phyloP scores from a whole-genome alignment of 2,797 vertebrate genomes.

The Lepilemur septentrionalis region DNA sequence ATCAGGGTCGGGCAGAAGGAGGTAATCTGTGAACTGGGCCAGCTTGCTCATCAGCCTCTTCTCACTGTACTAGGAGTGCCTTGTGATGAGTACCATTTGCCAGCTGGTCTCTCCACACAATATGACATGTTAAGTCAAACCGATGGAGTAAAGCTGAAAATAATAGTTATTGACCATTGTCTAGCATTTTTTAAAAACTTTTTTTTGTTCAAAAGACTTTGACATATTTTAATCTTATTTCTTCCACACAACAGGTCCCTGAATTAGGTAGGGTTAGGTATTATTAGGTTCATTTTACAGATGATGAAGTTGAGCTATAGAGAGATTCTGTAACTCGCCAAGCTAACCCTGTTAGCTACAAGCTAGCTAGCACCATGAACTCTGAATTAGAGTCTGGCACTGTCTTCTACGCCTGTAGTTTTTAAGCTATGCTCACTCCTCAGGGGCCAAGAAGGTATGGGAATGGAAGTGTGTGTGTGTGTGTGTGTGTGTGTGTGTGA shows the following conservation, averaged over 20 bases:
- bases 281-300: constrained; percentile 18
- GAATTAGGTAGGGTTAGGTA: neutral
- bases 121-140: constrained; percentile 22
- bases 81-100: neutral
- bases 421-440: neutral
- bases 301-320: neutral
- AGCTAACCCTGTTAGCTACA: neutral
- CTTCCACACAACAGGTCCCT: neutral
- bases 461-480: neutral
- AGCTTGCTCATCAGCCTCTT: neutral
- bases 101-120: constrained; percentile 15
- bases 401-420: constrained; percentile 1
- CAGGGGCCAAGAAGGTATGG: neutral
- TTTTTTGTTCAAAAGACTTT: neutral
- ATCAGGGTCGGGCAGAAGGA: constrained; percentile 5
- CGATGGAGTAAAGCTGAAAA: constrained; percentile 7
- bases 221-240: constrained; percentile 8
- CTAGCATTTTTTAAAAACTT: neutral
- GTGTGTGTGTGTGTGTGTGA: neutral
- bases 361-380: neutral
- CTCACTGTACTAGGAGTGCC: neutral
- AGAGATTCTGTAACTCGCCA: neutral
- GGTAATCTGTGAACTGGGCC: neutral
- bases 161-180: neutral
- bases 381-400: neutral